These are phyloP conservation scores for Rallus limicola DNA, from an alignment of 2,113 vertebrate genomes.

Conservation along the genomic window DNA sequence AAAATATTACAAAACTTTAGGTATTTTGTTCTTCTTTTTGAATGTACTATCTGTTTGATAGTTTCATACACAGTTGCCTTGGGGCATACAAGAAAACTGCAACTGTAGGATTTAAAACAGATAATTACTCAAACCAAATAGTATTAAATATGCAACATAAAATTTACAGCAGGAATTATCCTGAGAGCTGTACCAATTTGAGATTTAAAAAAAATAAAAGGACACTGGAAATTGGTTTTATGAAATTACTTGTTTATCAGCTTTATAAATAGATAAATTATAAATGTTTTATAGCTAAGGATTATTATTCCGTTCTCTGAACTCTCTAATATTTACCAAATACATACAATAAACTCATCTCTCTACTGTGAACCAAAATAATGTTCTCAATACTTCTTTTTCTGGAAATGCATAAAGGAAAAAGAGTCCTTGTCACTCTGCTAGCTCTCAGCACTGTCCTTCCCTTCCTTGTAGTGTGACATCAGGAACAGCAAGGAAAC, in stretches of 20 bases:
- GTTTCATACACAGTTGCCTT: conserved; percentile 42
- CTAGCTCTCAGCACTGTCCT: background rate
- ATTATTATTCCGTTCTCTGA: background rate
- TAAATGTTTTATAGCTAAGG: conserved; percentile 6
- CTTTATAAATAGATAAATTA: conserved; percentile 5
- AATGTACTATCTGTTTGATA: background rate
- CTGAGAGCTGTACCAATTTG: conserved; percentile 2
- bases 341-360: background rate
- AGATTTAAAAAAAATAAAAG: conserved; percentile 7
- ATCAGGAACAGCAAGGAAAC: background rate
- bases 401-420: background rate
- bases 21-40: background rate
- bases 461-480: background rate
- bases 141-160: conserved; percentile 28
- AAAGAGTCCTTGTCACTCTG: background rate
- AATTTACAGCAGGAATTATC: background rate
- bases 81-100: conserved; percentile 5
- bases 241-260: conserved; percentile 31
- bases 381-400: background rate
- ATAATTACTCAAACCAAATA: conserved; percentile 38
- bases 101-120: background rate
- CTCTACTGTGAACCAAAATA: background rate
- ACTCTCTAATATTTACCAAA: background rate
- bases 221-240: background rate
- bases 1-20: conserved; percentile 14